A percentile compares a stretch with the other conserved stretches of the same genome.
phyloP scores from a whole-genome alignment of 2,797 vertebrate genomes.

The Ctenopoma kingsleyae region DNA sequence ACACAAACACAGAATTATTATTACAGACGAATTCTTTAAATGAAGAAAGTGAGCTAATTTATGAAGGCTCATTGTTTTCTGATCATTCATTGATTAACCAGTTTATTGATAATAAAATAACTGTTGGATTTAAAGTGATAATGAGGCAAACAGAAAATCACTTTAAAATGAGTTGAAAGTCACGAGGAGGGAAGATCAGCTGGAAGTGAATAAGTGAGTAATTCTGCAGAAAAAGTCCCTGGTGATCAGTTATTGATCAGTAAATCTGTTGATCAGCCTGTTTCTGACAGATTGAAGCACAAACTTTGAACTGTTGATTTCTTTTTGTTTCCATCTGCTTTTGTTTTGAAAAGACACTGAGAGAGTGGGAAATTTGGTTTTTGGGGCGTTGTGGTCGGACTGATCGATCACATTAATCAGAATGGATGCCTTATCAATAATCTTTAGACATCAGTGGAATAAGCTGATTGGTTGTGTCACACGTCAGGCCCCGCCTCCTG shows the following conservation, averaged over 20 bases:
- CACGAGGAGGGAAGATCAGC: not conserved
- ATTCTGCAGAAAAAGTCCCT: not conserved
- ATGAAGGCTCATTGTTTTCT: too few species aligned
- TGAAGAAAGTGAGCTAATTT: too few species aligned
- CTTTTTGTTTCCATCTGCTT: conserved; percentile 42
- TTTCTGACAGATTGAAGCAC: conserved; percentile 48
- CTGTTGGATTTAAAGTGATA: not conserved
- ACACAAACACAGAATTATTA: too few species aligned
- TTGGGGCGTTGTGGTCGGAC: not conserved
- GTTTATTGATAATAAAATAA: not conserved
- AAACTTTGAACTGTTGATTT: conserved; percentile 9
- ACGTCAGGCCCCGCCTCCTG: conserved; percentile 20
- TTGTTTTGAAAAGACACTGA: conserved; percentile 47
- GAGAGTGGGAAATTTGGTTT: conserved; percentile 34
- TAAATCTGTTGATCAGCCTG: conserved; percentile 9
- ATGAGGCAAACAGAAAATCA: too few species aligned
- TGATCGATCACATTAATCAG: not conserved
- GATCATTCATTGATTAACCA: too few species aligned
- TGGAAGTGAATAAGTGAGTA: not conserved
- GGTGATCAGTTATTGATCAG: conserved; percentile 8
- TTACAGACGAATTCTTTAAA: too few species aligned
- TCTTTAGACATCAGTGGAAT: conserved; percentile 31
- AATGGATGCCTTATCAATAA: conserved; percentile 64
- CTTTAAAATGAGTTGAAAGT: not conserved
- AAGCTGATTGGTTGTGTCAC: conserved; percentile 50